phyloP scores from a whole-genome alignment of 2,888 invertebrate species.

The Papilio protenor region DNA sequence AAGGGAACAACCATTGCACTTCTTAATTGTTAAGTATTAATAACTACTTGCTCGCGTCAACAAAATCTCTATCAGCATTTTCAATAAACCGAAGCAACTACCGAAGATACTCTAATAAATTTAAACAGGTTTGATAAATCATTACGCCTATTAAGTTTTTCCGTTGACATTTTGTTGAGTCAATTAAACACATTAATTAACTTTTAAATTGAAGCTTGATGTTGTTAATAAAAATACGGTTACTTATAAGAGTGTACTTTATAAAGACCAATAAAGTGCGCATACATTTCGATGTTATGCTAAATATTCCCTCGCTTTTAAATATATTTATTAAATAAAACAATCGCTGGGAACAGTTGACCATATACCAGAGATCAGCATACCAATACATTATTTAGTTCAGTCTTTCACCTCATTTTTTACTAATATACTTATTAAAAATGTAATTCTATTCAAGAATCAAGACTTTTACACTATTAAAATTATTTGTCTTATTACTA shows the following conservation, averaged over 20 bases:
- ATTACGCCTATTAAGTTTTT: not conserved
- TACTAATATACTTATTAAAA: not conserved
- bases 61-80: not conserved
- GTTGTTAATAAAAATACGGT: not conserved
- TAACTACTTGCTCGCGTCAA: not conserved
- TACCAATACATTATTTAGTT: not conserved
- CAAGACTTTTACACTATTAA: not conserved
- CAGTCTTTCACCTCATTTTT: constrained; percentile 11
- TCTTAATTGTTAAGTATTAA: not conserved
- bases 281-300: not conserved
- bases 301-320: not conserved
- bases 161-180: not conserved
- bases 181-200: not conserved
- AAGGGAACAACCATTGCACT: not conserved
- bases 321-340: not conserved
- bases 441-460: not conserved
- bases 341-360: not conserved
- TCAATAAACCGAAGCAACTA: not conserved
- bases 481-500: not conserved
- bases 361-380: not conserved
- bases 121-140: not conserved
- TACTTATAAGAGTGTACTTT: not conserved
- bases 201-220: not conserved
- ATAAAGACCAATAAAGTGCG: not conserved
- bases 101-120: not conserved